Conservation (phyloP, 2,797 vertebrate species). For the Pipistrellus nathusii region DNA sequence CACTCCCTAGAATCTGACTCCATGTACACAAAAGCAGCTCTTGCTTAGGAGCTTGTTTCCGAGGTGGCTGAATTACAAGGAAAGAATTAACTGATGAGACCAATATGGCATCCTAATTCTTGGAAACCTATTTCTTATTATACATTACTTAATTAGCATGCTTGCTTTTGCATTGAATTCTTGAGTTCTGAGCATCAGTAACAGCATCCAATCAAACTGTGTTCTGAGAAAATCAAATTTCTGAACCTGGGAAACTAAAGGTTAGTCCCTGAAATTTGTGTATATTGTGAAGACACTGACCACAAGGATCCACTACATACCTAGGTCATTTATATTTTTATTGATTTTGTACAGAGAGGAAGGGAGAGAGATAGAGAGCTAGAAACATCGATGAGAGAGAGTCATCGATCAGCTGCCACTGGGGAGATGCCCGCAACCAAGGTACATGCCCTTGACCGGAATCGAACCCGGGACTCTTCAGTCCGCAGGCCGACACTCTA, state of each 20-base stretch:
- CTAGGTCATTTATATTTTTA: not conserved
- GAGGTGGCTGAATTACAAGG: not conserved
- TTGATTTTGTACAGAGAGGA: no score
- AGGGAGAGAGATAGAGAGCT: no score
- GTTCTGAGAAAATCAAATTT: constrained; percentile 44
- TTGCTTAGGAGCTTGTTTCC: not conserved
- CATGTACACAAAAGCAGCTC: not conserved
- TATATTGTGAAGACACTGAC: not conserved
- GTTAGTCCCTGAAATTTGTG: not conserved
- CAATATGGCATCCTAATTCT: not conserved
- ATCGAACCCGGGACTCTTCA: no score
- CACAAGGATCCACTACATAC: not conserved
- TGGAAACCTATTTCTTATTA: not conserved
- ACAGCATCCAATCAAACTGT: not conserved
- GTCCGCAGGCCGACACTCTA: no score
- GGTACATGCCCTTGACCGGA: no score
- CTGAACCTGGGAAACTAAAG: constrained; percentile 18
- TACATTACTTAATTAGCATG: not conserved
- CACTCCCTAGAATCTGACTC: not conserved
- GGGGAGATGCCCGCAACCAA: no score
- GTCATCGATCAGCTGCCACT: no score
- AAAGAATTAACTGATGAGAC: not conserved
- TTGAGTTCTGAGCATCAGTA: not conserved
- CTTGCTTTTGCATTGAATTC: not conserved
- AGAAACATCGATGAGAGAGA: no score